Conservation (phyloP, 2,888 invertebrate species). For the Amiota mariae region DNA sequence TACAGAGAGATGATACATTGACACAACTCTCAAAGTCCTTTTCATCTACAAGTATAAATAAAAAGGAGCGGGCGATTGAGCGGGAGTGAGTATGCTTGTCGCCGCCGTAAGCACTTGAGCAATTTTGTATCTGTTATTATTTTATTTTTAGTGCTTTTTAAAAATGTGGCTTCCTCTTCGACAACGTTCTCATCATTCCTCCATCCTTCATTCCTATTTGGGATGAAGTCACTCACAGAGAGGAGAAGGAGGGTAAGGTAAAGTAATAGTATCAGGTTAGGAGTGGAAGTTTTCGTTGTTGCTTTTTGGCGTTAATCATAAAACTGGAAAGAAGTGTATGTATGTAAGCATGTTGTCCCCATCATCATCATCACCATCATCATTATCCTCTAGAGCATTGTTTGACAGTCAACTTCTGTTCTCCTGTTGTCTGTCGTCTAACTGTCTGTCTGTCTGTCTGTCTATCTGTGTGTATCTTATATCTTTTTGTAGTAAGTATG, state of each 20-base stretch:
- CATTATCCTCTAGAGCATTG: conserved; percentile 1
- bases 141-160: conserved; percentile 67
- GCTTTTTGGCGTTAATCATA: conserved; percentile 25
- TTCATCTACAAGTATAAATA: too few relatives aligned
- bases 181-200: neutral
- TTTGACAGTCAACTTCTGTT: conserved; percentile 10
- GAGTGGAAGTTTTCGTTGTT: conserved; percentile 1
- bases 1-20: neutral
- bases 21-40: conserved; percentile 8
- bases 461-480: too few relatives aligned
- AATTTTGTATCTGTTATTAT: conserved; percentile 53
- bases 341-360: neutral
- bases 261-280: too few relatives aligned
- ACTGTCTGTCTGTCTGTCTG: too few relatives aligned
- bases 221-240: too few relatives aligned
- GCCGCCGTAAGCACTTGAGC: conserved; percentile 55
- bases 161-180: conserved; percentile 40
- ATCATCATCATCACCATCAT: neutral
- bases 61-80: too few relatives aligned
- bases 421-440: neutral
- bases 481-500: neutral
- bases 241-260: too few relatives aligned
- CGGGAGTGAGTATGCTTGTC: neutral
- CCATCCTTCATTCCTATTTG: too few relatives aligned
- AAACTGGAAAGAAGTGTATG: neutral